A percentile compares a stretch with the other conserved stretches of the same genome.
These are phyloP conservation scores for Psittacula echo DNA, from an alignment of 2,797 vertebrate species.

Conservation along the genomic window DNA sequence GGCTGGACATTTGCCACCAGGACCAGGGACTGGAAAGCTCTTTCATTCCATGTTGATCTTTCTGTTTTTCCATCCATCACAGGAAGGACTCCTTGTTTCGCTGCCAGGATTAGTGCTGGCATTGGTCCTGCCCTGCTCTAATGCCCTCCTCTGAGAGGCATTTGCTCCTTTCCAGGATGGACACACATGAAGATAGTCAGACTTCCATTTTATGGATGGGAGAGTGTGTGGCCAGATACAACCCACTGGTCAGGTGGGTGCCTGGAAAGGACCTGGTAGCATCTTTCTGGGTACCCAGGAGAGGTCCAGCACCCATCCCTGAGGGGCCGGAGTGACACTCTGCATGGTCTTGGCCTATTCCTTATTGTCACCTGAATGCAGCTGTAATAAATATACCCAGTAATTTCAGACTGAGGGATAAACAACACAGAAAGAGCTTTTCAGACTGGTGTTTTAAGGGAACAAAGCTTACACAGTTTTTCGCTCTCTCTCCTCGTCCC, in stretches of 20 bases:
- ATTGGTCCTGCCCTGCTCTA: neutral
- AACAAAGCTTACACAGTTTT: neutral
- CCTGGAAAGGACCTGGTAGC: neutral
- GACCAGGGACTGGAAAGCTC: neutral
- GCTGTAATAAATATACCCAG: neutral
- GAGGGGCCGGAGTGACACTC: neutral
- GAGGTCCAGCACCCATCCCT: neutral
- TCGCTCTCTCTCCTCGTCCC: neutral
- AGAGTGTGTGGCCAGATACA: neutral
- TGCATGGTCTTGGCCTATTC: neutral
- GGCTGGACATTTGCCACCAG: neutral
- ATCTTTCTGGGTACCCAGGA: neutral
- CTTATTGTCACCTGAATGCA: neutral
- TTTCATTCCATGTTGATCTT: neutral
- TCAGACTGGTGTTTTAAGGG: neutral
- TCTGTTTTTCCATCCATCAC: neutral
- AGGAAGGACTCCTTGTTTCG: neutral
- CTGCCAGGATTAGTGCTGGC: conserved; percentile 25
- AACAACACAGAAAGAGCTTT: neutral
- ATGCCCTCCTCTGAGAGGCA: neutral
- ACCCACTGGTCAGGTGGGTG: accelerated
- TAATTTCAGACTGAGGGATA: neutral
- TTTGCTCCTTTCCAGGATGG: neutral
- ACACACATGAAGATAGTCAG: neutral
- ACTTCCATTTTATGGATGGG: neutral